phyloP scores from a whole-genome alignment of 2,113 vertebrate species.

The Mastomys natalensis region DNA sequence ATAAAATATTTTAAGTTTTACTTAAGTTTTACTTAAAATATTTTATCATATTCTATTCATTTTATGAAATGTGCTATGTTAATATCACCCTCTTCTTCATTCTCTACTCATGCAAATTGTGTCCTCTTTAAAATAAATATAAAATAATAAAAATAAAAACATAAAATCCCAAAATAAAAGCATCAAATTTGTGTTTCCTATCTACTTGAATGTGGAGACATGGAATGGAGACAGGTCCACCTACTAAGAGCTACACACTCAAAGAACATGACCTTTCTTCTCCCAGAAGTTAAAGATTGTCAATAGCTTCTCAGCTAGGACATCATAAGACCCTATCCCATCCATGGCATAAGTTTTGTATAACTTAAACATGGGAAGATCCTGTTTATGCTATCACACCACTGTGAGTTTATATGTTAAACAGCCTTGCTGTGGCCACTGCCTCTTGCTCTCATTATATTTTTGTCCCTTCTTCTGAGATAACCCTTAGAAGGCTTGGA shows the following conservation, averaged over 20 bases:
- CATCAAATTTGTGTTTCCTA: not conserved
- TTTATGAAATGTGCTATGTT: no score
- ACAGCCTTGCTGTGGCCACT: not conserved
- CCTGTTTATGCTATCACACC: not conserved
- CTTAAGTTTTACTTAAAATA: constrained; percentile 7
- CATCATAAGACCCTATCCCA: no score
- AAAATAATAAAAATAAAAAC: not conserved
- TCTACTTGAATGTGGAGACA: not conserved
- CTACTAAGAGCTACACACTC: not conserved
- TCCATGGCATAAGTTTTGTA: not conserved
- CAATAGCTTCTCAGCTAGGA: not conserved
- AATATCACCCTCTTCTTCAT: accelerated
- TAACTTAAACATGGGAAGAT: not conserved
- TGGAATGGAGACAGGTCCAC: not conserved
- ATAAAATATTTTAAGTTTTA: no score
- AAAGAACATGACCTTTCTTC: not conserved
- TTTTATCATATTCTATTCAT: not conserved
- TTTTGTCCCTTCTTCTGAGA: not conserved
- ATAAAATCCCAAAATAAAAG: not conserved
- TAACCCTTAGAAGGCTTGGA: no score
- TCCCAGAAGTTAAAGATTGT: not conserved
- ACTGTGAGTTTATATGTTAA: not conserved
- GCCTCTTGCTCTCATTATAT: not conserved
- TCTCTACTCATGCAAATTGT: not conserved
- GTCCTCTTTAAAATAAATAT: not conserved